Conservation (phyloP, 1,140 invertebrate genomes). For the Solen grandis region DNA sequence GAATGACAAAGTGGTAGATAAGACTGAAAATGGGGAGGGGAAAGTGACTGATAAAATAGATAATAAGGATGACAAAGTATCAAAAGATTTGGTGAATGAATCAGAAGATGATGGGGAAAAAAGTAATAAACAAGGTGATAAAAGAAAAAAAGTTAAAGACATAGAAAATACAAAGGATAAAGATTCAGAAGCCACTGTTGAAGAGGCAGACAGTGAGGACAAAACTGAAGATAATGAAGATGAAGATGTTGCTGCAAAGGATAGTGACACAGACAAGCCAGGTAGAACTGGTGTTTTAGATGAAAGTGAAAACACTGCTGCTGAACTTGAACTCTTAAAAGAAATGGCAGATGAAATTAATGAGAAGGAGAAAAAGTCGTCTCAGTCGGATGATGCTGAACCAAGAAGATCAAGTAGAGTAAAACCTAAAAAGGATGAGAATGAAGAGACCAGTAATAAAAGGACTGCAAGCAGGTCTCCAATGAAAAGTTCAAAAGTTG, state of each 20-base stretch:
- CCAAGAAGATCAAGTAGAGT: constrained; percentile 27
- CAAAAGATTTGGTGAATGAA: neutral
- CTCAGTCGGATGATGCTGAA: constrained; percentile 40
- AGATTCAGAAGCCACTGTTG: too few species aligned
- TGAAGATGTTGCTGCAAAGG: constrained; percentile 22
- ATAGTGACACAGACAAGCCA: neutral
- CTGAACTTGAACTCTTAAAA: constrained; percentile 69
- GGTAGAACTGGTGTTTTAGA: constrained; percentile 21
- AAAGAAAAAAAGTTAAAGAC: neutral
- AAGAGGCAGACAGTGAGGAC: neutral
- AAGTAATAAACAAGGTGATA: neutral
- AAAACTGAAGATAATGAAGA: constrained; percentile 27
- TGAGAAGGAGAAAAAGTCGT: constrained; percentile 61
- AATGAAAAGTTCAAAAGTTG: too few species aligned
- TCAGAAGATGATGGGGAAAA: neutral
- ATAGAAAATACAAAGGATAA: constrained; percentile 7
- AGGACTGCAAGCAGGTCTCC: too few species aligned
- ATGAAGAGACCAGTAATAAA: too few species aligned
- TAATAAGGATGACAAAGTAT: neutral
- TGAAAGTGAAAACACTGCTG: constrained; percentile 66
- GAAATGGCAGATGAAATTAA: constrained; percentile 78
- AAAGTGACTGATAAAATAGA: neutral
- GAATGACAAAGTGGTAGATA: neutral
- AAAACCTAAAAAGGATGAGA: too few species aligned
- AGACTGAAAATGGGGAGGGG: neutral